Evolutionary conservation across 2,113 vertebrate genomes (phyloP).

Genomic region (Centrocercus urophasianus): DNA sequence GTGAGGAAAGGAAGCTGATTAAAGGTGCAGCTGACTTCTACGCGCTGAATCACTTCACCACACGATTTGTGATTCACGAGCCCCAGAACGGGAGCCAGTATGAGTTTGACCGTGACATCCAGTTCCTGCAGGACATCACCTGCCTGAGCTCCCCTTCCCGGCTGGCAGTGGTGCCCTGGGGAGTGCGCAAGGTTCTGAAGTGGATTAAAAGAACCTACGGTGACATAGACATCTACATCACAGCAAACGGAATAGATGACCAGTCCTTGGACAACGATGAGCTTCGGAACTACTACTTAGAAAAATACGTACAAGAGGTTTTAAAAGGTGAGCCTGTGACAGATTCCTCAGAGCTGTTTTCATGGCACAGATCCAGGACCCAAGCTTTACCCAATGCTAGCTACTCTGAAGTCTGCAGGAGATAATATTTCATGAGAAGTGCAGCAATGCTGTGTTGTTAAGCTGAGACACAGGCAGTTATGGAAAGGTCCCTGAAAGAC

Average conservation of each 20-base stretch:
- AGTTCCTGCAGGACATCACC: slow-evolving; percentile 86
- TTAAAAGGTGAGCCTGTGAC: slow-evolving; percentile 85
- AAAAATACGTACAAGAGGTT: slow-evolving; percentile 87
- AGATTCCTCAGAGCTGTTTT: background rate
- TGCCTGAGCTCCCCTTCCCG: slow-evolving; percentile 82
- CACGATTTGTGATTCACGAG: slow-evolving; percentile 84
- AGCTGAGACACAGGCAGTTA: background rate
- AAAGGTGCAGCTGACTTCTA: slow-evolving; percentile 89
- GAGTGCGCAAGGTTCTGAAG: slow-evolving; percentile 83
- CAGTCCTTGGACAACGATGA: slow-evolving; percentile 81
- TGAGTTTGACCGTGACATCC: slow-evolving; percentile 78
- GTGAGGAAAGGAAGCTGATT: slow-evolving; percentile 79
- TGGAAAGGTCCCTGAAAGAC: background rate
- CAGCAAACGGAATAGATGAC: slow-evolving; percentile 91
- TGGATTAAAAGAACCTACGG: slow-evolving; percentile 89
- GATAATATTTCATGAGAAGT: background rate
- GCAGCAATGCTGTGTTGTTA: background rate
- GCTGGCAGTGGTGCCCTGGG: slow-evolving; percentile 88
- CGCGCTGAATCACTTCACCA: slow-evolving; percentile 94
- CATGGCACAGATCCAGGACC: background rate
- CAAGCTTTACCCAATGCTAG: background rate
- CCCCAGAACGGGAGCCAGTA: slow-evolving; percentile 65
- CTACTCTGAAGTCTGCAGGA: background rate
- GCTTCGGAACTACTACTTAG: slow-evolving; percentile 87
- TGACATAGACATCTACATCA: slow-evolving; percentile 84